These are phyloP conservation scores for Synergus umbraculus DNA, from an alignment of 2,888 invertebrate species.

Conservation along the genomic window DNA sequence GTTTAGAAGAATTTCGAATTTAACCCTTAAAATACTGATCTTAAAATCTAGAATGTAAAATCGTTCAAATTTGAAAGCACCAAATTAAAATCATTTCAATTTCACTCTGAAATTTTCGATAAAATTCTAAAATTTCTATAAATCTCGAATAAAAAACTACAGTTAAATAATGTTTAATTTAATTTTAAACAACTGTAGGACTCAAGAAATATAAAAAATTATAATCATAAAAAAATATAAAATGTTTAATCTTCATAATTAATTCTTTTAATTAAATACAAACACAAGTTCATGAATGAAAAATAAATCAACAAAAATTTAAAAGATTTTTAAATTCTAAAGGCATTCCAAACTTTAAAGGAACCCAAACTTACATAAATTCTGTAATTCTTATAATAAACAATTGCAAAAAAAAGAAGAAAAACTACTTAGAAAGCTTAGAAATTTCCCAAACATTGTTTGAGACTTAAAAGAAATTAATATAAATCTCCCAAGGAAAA, in stretches of 20 bases:
- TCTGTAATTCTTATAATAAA: not conserved
- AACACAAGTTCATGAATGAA: not conserved
- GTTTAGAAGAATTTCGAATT: not conserved
- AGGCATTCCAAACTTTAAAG: not conserved
- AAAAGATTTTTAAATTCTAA: not conserved
- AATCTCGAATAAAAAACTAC: not conserved
- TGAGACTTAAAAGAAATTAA: not conserved
- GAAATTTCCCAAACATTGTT: not conserved
- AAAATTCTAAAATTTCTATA: not conserved
- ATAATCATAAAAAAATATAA: not conserved
- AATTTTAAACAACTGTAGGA: not conserved
- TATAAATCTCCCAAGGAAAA: too few relatives aligned
- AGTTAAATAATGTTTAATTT: not conserved
- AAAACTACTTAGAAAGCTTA: not conserved
- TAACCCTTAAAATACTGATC: not conserved
- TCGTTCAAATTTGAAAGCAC: not conserved
- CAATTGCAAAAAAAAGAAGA: not conserved
- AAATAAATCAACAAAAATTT: not conserved
- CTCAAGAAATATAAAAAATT: not conserved
- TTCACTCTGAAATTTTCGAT: too few relatives aligned
- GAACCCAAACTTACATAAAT: too few relatives aligned
- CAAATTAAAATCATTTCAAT: not conserved
- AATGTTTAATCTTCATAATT: not conserved
- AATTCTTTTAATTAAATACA: not conserved
- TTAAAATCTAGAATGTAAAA: not conserved